Base-by-base conservation (phyloP, 2,888 invertebrate species). In the Nymphalis urticae region DNA sequence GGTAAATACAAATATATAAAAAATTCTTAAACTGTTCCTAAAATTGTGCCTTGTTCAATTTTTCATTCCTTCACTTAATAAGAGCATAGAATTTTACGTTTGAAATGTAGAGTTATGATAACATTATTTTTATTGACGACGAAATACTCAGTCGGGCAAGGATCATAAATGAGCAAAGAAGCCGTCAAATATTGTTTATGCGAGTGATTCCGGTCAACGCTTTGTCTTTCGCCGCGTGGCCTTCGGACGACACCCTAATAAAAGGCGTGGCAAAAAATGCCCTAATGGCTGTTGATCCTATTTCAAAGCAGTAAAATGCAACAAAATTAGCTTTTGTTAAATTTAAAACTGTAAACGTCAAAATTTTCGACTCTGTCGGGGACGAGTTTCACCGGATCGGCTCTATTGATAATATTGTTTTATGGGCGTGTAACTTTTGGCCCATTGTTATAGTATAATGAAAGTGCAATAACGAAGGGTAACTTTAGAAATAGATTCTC, bases 161-260 rank as follows among this genome's bases (percentile, higher is more conserved):
- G 48, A 68, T 70, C 87, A 78, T 87, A 90, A 91, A 90, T 80
- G 74, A 74, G 83, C 87, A 86, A 90, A 90, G 88, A 86, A 85
- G 85, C 90, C 90, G 90, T 88, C 90, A 87, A 84, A 86, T 78
- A 79, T 88, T 89, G 89, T 92, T 91, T 92, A 91, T 91, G 90
- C 81, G 83, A 85, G 82, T 81, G 80, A 89, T 88, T 87, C 89
- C 88, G 88, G 87, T 83, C 87, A 84, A 75, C 77, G 86, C 90
- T 92, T 92, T 92, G 88, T 89, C 87, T 90, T 85, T 85, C 76
- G 86, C 91, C 90, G 90, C 89, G 74, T 82, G 84, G 86, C 88
- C 87, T 90, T 90, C 88, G 84, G 84, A 89, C 88, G 91, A 91
- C 92, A 92, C 91, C 92, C 90, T 89, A 88, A 92, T 92, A 92